These are phyloP conservation scores for Craniophora ligustri DNA, from an alignment of 2,888 invertebrate genomes.

Conservation along the genomic window DNA sequence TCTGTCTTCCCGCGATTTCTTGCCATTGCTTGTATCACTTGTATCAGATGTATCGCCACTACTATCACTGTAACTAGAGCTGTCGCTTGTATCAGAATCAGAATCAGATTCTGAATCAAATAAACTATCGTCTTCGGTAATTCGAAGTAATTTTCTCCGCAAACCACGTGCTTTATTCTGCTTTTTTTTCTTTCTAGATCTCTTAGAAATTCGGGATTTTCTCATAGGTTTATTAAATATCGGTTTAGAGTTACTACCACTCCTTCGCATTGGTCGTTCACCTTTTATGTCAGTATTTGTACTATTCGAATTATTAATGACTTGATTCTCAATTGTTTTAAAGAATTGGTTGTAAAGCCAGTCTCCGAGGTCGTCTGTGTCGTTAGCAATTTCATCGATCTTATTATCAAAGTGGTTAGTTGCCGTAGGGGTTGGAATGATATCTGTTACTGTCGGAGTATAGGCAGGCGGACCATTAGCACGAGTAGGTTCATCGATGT, in stretches of 20 bases:
- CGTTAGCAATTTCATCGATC: conserved; percentile 70
- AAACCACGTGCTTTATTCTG: conserved; percentile 58
- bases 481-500: conserved; percentile 60
- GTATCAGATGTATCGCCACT: not conserved
- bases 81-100: conserved; percentile 50
- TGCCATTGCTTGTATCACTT: conserved; percentile 5
- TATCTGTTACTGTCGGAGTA: conserved; percentile 30
- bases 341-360: conserved; percentile 85
- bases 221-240: conserved; percentile 47
- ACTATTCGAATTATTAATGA: conserved; percentile 74
- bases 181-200: conserved; percentile 55
- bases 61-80: conserved; percentile 39
- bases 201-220: conserved; percentile 58
- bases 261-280: conserved; percentile 66
- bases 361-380: conserved; percentile 78
- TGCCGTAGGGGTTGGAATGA: conserved; percentile 52
- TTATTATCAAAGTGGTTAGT: conserved; percentile 59
- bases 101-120: conserved; percentile 66
- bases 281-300: conserved; percentile 16
- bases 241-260: conserved; percentile 43
- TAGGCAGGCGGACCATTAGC: conserved; percentile 32
- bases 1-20: conserved; percentile 1
- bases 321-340: conserved; percentile 82
- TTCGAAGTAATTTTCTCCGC: conserved; percentile 72
- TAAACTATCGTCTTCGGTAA: conserved; percentile 79